phyloP scores from a whole-genome alignment of 2,797 vertebrate species.

The Notolepis coatsorum region DNA sequence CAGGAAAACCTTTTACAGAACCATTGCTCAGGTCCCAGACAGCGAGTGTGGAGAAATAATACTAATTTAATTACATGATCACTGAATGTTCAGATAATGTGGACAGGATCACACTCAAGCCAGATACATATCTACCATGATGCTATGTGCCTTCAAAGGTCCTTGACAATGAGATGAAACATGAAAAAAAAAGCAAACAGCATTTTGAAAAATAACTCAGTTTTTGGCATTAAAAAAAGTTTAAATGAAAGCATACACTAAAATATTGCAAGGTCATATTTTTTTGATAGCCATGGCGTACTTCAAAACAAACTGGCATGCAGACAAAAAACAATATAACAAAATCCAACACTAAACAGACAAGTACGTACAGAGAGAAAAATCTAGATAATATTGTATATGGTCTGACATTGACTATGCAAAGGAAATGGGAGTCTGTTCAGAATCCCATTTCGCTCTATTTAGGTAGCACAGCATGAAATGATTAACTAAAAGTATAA shows the following conservation, averaged over 20 bases:
- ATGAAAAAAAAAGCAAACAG: slow-evolving; percentile 23
- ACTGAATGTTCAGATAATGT: slow-evolving; percentile 34
- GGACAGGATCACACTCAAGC: slow-evolving; percentile 47
- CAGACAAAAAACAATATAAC: slow-evolving; percentile 32
- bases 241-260: slow-evolving; percentile 26
- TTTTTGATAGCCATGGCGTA: slow-evolving; percentile 17
- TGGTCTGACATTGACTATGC: background rate
- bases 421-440: background rate
- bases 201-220: slow-evolving; percentile 32
- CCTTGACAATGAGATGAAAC: slow-evolving; percentile 59
- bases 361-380: slow-evolving; percentile 10
- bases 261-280: slow-evolving; percentile 15
- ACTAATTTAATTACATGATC: slow-evolving; percentile 54
- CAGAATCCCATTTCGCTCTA: background rate
- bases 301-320: slow-evolving; percentile 46
- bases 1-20: slow-evolving; percentile 61
- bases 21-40: slow-evolving; percentile 44
- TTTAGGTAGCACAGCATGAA: slow-evolving; percentile 26
- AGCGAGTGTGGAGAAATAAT: slow-evolving; percentile 26
- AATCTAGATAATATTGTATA: slow-evolving; percentile 24
- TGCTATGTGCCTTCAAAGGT: slow-evolving; percentile 29
- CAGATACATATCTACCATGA: slow-evolving; percentile 30
- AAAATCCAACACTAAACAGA: background rate
- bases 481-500: background rate
- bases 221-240: slow-evolving; percentile 50